Evolutionary conservation across 92 coral and sea anemone species (phyloP), one percentile per base, ranked within the genome.

Genomic region (Blastomussa wellsi): DNA sequence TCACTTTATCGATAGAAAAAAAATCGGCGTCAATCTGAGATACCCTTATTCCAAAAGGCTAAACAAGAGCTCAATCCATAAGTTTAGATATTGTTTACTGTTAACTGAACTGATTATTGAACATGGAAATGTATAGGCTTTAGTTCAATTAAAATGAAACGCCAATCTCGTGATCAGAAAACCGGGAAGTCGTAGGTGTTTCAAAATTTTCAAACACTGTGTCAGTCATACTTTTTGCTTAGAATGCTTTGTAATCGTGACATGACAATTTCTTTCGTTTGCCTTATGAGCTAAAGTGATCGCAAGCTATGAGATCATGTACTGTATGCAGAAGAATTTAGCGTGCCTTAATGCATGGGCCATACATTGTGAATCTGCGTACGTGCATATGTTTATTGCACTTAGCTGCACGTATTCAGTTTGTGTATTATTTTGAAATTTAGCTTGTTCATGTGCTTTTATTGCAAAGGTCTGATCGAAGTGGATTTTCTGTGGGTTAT

Each of bases 211-310:
- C 10, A 59, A n/a, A n/a, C n/a, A n/a, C n/a, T n/a, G n/a, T 20
- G 22, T 55, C 64, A 55, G 26, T 19, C 7, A 55, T 59, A 59
- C n/a, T 15, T 32, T 70, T 70, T 22, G 60, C 36, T 5, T 26
- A n/a, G 41, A 66, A 51, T 33, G n/a, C 74, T 66, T 35, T 15
- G 62, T 66, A 44, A 80, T 66, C 42, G 29, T 80, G 84, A 68
- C 75, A 8, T 47, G 75, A 24, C 84, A 66, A 68, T 24, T 80
- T 66, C 26, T 3, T 53, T 24, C 5, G 24, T 10, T 67, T 24
- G 42, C 39, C 28, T 59, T n/a, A n/a, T n/a, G 28, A 59, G 28
- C 29, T 59, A 5, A 22, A n/a, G 14, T 59, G 66, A 9, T 57
- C n/a, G n/a, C n/a, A n/a, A n/a, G n/a, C n/a, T n/a, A n/a, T n/a